phyloP scores from a whole-genome alignment of 2,888 invertebrate species.

The Ectemnius cavifrons region DNA sequence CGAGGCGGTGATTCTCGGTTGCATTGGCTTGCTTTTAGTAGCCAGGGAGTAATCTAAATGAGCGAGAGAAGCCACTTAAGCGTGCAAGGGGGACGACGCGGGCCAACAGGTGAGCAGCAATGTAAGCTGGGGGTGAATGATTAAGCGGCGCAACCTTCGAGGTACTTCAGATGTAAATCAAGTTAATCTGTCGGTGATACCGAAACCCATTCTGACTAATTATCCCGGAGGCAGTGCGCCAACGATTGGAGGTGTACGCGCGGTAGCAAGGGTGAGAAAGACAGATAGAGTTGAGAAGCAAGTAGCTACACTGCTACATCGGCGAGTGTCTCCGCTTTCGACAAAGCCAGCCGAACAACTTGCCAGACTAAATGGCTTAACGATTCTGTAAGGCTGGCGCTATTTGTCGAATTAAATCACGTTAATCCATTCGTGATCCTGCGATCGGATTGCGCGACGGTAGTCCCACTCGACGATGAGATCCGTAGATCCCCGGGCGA shows the following conservation, averaged over 20 bases:
- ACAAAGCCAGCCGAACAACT: conserved; percentile 46
- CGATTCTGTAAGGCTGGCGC: conserved; percentile 69
- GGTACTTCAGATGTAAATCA: conserved; percentile 60
- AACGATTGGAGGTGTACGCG: conserved; percentile 17
- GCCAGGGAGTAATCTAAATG: conserved; percentile 40
- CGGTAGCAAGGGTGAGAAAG: conserved; percentile 12
- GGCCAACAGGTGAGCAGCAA: conserved; percentile 21
- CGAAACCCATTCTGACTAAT: conserved; percentile 52
- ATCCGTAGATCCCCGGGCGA: conserved; percentile 54
- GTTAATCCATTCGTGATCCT: conserved; percentile 67
- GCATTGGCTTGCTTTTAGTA: conserved; percentile 39
- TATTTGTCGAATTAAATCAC: conserved; percentile 72
- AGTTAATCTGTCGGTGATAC: conserved; percentile 61
- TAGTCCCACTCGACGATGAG: conserved; percentile 49
- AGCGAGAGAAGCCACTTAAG: conserved; percentile 37
- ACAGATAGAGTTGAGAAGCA: conserved; percentile 17
- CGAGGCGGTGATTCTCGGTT: not conserved
- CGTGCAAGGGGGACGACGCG: conserved; percentile 14
- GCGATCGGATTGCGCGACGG: conserved; percentile 57
- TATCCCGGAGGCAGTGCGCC: conserved; percentile 45
- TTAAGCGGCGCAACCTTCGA: conserved; percentile 52
- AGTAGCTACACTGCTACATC: not conserved
- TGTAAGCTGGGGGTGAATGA: conserved; percentile 39
- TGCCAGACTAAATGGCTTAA: conserved; percentile 63
- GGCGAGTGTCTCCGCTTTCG: conserved; percentile 28